Evolutionary conservation across 1,140 invertebrate genomes (phyloP), one percentile per base, ranked within the genome.

Genomic region (Dreissena polymorpha): DNA sequence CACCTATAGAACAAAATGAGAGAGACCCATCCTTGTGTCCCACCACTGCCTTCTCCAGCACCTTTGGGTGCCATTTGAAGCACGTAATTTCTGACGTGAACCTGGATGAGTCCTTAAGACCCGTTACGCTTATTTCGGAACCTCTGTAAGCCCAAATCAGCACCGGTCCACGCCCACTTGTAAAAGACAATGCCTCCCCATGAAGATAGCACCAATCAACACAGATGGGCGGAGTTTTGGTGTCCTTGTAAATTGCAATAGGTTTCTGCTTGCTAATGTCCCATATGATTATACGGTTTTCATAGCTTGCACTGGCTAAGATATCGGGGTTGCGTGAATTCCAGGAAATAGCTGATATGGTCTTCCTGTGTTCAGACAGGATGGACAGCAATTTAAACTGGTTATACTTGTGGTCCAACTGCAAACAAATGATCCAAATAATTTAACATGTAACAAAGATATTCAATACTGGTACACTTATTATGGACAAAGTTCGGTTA

Each of bases 301-400:
- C 93, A n/a, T 85, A 83, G 53, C 92, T 89, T 53, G 90, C 84
- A 69, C 89, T 93, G 18, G 90, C 92, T 16, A 94, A 82, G 5
- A 93, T 69, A 78, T 94, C 92, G 63, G 86, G 83, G 71, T 93
- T 88, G 12, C 79, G 69, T 0, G 91, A 90, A 75, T 92, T 90
- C 91, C 92, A 93, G 23, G 90, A 87, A 60, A 94, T 89, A 5
- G 91, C 90, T 21, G 92, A 93, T 39, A 94, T 93, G 18, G 93
- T 93, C 81, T 94, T 94, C 69, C 92, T 93, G 88, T 94, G 93
- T 73, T 93, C 93, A 12, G 94, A 93, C 88, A 94, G 90, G 77
- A 94, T 94, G 64, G 93, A 93, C 29, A 92, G 86, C 63, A 94
- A 82, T 29, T 90, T 87, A 86, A 93, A 93, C 73, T 93, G 91